Percentiles rank a stretch among this genome's conserved stretches.
These are phyloP conservation scores for Muscidifurax raptorellus DNA, from an alignment of 1,140 invertebrate genomes.

Conservation along the genomic window DNA sequence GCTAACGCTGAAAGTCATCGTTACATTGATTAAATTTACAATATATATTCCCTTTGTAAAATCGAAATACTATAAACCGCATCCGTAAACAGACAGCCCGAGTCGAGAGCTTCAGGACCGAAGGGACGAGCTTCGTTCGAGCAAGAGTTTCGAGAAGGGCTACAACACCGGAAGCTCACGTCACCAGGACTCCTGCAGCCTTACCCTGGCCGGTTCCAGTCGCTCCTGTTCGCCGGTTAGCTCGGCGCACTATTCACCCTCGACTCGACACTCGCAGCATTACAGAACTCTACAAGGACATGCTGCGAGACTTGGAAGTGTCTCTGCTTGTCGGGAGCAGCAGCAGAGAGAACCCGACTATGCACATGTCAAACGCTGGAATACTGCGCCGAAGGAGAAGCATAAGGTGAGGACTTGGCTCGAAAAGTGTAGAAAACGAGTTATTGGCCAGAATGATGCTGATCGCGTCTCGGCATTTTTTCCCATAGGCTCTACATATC, in stretches of 20 bases:
- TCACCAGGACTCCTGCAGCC: background rate
- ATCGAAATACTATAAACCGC: too few species aligned
- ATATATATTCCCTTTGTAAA: too few species aligned
- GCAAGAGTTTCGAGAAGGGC: conserved; percentile 50
- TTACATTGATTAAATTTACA: too few species aligned
- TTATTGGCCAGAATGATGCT: too few species aligned
- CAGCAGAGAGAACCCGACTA: conserved; percentile 66
- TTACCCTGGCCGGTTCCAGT: conserved; percentile 51
- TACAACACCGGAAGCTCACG: background rate
- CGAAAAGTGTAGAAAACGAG: too few species aligned
- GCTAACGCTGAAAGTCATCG: too few species aligned
- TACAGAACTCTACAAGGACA: conserved; percentile 67
- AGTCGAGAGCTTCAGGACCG: conserved; percentile 23
- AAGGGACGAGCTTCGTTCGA: conserved; percentile 29
- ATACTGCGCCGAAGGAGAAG: conserved; percentile 79
- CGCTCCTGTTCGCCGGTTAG: conserved; percentile 67
- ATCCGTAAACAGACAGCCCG: background rate
- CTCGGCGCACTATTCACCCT: conserved; percentile 61
- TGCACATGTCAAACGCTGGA: conserved; percentile 75
- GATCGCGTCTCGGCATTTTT: too few species aligned
- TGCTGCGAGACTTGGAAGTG: background rate
- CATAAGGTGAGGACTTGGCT: too few species aligned
- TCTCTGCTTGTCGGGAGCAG: background rate
- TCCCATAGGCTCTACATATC: too few species aligned
- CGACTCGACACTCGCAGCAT: conserved; percentile 58